phyloP scores from a whole-genome alignment of 2,113 vertebrate species.

The Mus musculus region DNA sequence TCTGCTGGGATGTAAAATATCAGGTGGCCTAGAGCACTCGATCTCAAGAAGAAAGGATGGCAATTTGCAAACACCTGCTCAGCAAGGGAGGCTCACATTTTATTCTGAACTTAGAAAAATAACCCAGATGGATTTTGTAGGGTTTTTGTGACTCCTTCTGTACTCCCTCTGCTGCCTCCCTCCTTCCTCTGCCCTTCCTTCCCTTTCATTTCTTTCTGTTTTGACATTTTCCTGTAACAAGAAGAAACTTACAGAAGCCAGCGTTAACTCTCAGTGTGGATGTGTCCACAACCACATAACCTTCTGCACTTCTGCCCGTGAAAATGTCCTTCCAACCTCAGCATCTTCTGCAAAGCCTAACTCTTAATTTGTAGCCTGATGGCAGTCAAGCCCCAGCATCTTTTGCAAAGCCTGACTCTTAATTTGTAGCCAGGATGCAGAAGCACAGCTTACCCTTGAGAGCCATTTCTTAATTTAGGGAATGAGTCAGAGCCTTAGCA shows the following conservation, averaged over 20 bases:
- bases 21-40: neutral
- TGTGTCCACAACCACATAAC: neutral
- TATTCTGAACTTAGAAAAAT: neutral
- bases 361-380: slow-evolving; percentile 71
- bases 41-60: neutral
- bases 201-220: neutral
- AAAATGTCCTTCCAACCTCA: slow-evolving; percentile 38
- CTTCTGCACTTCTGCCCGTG: slow-evolving; percentile 52
- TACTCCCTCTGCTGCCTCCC: neutral
- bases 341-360: slow-evolving; percentile 50
- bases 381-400: slow-evolving; percentile 25
- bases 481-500: slow-evolving; percentile 69
- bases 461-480: slow-evolving; percentile 75
- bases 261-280: neutral
- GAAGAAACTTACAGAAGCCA: neutral
- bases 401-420: slow-evolving; percentile 59
- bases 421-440: slow-evolving; percentile 69
- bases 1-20: neutral
- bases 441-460: slow-evolving; percentile 68
- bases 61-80: neutral
- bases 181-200: neutral
- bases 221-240: neutral
- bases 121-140: neutral
- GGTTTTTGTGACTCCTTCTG: neutral
- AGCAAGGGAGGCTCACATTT: neutral